Base-by-base conservation (phyloP, 2,888 invertebrate species). In the Carpatolechia fugitivella region DNA sequence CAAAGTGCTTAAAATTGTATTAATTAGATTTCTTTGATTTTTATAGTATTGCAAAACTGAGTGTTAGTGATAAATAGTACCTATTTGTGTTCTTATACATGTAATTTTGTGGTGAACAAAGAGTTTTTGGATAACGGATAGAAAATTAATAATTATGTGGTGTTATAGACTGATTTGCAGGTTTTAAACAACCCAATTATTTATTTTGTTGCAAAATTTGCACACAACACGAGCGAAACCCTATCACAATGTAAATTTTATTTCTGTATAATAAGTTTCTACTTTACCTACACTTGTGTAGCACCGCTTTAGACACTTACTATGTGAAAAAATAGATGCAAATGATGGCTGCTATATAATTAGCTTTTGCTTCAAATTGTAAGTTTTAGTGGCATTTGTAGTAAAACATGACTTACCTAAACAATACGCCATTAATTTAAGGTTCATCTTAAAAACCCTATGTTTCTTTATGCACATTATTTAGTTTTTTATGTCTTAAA, bases 201-300 rank as follows among this genome's bases (percentile, higher is more conserved):
- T 78, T 77, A 76, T 74, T 76, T 81, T 76, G 76, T 79, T 73
- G 73, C 78, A 78, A 83, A 77, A 77, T 62, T 81, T 75, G 85
- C 88, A 88, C 88, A 73, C 74, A 74, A 78, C 86, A 85, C 85
- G 71, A 85, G 80, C 78, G 76, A 82, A 78, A 78, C 76, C 71
- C 73, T 74, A 73, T 77, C 85, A 84, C 88, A 90, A 88, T 86
- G 86, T 86, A 88, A 90, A 24, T 24, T 24, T 24, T 24, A 3
- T 85, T 82, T 81, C 72, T 77, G 78, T 64, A 75, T 76, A 74
- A 80, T 30, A 52, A 8, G 24, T 76, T 73, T 69, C 29, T 29
- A 24, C 4, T 73, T 65, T 60, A 66, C 69, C 70, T 77, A 78
- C 77, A 77, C 77, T 75, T 71, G 69, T 81, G 74, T 82, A 71